Base-by-base conservation (phyloP, 2,113 vertebrate species). In the Erpornis zantholeuca region DNA sequence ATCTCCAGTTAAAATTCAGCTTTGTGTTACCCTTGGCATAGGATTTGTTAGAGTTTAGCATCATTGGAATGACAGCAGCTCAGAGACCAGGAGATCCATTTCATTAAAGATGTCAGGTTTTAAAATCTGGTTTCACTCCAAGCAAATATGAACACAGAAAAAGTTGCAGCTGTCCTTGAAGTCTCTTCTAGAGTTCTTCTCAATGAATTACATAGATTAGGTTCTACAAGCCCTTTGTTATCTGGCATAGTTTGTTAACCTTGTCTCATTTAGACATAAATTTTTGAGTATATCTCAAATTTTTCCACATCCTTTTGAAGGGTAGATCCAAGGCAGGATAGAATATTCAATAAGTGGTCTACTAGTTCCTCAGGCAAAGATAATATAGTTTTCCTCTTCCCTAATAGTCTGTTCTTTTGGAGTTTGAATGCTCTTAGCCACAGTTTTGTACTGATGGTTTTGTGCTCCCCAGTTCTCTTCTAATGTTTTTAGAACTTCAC, bases 11-110 rank as follows among this genome's bases (percentile, higher is more conserved):
- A 82, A 89, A 90, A 75, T 69, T 90, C 64, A 94, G 76, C 36
- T 90, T 86, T 57, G 19, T 78, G 56, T 92, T 95, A 94, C 56
- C 76, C 53, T 93, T 81, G 92, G 82, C 77, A 78, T 50, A 95
- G 70, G 82, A 78, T 83, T 68, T 9, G 0, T 73, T 79, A 18
- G 56, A 66, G 42, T 75, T 90, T 28, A 81, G 82, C 28, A 77
- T 73, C 80, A 27, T 22, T 80, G 52, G 60, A 76, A 93, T 77
- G 60, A 93, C 47, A 90, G 81, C 38, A 65, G 69, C 85, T 79
- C 53, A 54, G 57, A 83, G 36, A 73, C 33, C 31, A 81, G 52
- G 36, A 83, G 79, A 86, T 96, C 60, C 52, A 71, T 94, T 94
- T 84, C 72, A 79, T 47, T 28, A 82, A 92, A 71, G 88, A 89